phyloP scores from a whole-genome alignment of 2,113 vertebrate genomes.

The Catharus bicknelli region DNA sequence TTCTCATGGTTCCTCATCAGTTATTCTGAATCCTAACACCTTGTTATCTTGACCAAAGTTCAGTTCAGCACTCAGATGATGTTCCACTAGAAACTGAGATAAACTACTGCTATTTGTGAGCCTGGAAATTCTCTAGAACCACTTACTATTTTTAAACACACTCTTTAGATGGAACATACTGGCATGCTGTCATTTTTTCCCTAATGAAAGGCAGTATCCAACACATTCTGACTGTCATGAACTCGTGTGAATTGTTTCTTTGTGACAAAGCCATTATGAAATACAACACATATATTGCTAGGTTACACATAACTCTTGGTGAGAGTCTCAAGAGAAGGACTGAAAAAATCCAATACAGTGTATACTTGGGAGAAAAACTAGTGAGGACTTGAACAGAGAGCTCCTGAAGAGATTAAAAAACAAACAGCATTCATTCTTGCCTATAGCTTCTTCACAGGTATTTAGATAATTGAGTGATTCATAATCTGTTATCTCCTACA shows the following conservation, averaged over 20 bases:
- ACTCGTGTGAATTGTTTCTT: neutral
- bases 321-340: neutral
- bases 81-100: slow-evolving; percentile 15
- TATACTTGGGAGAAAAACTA: neutral
- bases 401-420: neutral
- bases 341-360: neutral
- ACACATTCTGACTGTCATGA: neutral
- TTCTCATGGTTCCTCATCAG: neutral
- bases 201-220: slow-evolving; percentile 8
- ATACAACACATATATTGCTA: neutral
- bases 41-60: slow-evolving; percentile 26
- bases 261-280: neutral
- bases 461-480: neutral
- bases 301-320: neutral
- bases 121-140: slow-evolving; percentile 50
- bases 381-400: neutral
- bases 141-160: slow-evolving; percentile 54
- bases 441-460: neutral
- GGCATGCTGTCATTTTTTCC: neutral
- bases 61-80: neutral
- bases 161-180: slow-evolving; percentile 13
- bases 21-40: slow-evolving; percentile 28
- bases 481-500: neutral
- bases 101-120: slow-evolving; percentile 31
- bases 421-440: neutral